phyloP scores from a whole-genome alignment of 2,888 invertebrate genomes.

The Heteropelma amictum region DNA sequence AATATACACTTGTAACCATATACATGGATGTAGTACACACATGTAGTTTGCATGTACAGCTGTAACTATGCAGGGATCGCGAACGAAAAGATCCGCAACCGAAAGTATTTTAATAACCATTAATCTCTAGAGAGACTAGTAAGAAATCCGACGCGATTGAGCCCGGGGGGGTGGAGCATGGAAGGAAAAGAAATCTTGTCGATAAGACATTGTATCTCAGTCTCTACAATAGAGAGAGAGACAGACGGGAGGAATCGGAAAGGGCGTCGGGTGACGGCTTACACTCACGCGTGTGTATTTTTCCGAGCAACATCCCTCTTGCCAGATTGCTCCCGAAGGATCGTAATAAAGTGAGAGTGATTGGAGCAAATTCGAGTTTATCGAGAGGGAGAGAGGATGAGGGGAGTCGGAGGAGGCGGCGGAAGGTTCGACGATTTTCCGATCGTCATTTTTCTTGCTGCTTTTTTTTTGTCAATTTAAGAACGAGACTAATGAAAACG shows the following conservation, averaged over 20 bases:
- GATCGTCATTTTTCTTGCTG: slow-evolving; percentile 4
- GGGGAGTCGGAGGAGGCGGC: no score
- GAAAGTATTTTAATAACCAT: slow-evolving; percentile 68
- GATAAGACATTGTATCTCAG: slow-evolving; percentile 52
- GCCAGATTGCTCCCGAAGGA: slow-evolving; percentile 42
- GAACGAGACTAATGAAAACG: slow-evolving; percentile 22
- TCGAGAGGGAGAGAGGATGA: not conserved
- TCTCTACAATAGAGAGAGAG: not conserved
- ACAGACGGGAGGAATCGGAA: not conserved
- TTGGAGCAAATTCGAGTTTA: slow-evolving; percentile 22
- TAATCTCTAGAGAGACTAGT: slow-evolving; percentile 60
- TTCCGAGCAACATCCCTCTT: not conserved
- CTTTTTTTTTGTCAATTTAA: not conserved
- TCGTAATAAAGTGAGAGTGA: slow-evolving; percentile 49
- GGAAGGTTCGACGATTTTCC: slow-evolving; percentile 11
- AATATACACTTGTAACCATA: no score
- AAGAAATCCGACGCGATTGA: slow-evolving; percentile 52
- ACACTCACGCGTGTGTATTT: slow-evolving; percentile 27
- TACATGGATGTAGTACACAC: not conserved
- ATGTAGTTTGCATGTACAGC: not conserved
- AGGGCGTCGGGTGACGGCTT: slow-evolving; percentile 10
- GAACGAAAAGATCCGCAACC: slow-evolving; percentile 44
- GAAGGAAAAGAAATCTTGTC: slow-evolving; percentile 53
- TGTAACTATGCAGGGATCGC: not conserved
- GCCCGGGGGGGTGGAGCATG: slow-evolving; percentile 59